phyloP scores from a whole-genome alignment of 2,113 vertebrate species.

The Campylomormyrus numenius region DNA sequence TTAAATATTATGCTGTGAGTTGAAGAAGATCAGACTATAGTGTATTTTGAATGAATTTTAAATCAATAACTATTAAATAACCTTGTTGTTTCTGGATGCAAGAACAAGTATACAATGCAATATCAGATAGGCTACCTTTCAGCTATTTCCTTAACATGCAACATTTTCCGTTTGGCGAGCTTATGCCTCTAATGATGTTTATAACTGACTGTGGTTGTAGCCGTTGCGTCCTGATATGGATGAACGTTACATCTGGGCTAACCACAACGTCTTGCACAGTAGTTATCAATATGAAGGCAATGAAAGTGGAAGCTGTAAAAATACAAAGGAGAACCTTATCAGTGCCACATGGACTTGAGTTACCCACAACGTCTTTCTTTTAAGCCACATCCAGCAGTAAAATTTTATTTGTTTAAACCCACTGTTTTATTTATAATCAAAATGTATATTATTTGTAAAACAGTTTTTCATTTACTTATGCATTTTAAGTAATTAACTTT shows the following conservation, averaged over 20 bases:
- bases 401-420: neutral
- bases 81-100: neutral
- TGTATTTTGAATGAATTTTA: neutral
- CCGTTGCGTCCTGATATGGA: slow-evolving; percentile 34
- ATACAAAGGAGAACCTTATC: slow-evolving; percentile 31
- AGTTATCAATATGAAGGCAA: slow-evolving; percentile 34
- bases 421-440: neutral
- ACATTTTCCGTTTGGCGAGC: neutral
- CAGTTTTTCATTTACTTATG: neutral
- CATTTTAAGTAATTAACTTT: neutral
- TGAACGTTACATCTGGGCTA: slow-evolving; percentile 29
- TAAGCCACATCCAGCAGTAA: neutral
- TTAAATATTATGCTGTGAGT: neutral
- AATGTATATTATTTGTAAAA: neutral
- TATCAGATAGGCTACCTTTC: neutral
- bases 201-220: slow-evolving; percentile 43
- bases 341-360: slow-evolving; percentile 24
- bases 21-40: neutral
- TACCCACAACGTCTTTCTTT: slow-evolving; percentile 24
- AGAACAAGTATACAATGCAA: neutral
- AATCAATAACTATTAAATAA: neutral
- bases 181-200: neutral
- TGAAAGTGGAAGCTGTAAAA: slow-evolving; percentile 36
- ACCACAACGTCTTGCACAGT: slow-evolving; percentile 43
- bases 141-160: neutral